phyloP scores from a whole-genome alignment of 2,797 vertebrate genomes.

The Acropternis orthonyx region DNA sequence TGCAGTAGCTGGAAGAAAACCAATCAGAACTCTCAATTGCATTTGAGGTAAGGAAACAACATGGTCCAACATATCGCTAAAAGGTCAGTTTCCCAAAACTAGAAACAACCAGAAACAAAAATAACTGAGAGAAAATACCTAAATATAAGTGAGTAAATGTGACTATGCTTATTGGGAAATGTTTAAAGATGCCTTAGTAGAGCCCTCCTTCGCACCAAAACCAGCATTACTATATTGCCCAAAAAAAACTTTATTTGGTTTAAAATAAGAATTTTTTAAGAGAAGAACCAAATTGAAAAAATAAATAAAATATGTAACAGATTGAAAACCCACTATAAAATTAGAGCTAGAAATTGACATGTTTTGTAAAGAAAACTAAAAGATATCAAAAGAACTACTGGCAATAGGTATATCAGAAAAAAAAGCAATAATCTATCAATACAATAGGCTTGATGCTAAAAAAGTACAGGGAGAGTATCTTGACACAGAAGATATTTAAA shows the following conservation, averaged over 20 bases:
- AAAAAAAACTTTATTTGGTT: background rate
- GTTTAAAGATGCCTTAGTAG: background rate
- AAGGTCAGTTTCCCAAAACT: constrained; percentile 7
- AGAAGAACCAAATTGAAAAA: background rate
- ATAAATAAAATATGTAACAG: background rate
- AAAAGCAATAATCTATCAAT: background rate
- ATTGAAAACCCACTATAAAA: background rate
- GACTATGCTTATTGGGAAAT: background rate
- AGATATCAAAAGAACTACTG: background rate
- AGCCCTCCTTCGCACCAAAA: background rate
- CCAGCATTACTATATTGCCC: background rate
- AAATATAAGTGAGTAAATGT: background rate
- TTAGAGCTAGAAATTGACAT: background rate
- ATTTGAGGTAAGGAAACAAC: background rate
- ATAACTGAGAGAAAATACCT: background rate
- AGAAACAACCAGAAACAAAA: constrained; percentile 8
- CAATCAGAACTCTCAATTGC: background rate
- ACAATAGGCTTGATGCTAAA: background rate
- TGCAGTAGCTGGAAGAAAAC: constrained; percentile 37
- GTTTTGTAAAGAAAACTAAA: background rate
- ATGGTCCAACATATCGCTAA: background rate
- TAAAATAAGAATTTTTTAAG: background rate
- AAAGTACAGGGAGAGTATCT: background rate
- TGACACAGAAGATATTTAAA: background rate
- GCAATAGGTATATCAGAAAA: background rate